Evolutionary conservation across 2,888 invertebrate species (phyloP), one percentile per base, ranked within the genome.

Genomic region (Latheticus oryzae): DNA sequence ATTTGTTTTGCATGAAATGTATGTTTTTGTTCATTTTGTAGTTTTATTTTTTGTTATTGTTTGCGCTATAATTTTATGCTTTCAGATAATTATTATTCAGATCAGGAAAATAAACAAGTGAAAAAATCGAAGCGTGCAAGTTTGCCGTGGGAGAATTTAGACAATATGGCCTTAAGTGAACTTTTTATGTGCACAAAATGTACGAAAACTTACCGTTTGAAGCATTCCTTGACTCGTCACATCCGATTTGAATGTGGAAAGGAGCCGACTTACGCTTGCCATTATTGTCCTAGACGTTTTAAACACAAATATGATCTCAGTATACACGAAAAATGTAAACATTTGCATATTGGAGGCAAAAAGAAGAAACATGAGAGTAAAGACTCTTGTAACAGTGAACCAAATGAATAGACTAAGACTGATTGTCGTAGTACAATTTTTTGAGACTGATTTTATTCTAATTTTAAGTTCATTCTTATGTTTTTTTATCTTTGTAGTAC

Each of bases 221-320:
- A 78, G 1, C 82, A 82, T 61, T 82, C 81, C 15, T 70, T 83
- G 7, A 85, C 82, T 65, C 75, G 83, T 8, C 83, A 83, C 61
- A 76, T 82, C 3, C 77, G 77, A 56, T 82, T 81, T 66, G 83
- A 83, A 62, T 83, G 83, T 59, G 82, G 82, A 0, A 78, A 81
- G 47, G 85, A 84, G 64, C 86, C 86, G 1, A 83, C 83, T 67
- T 85, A 85, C 72, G 83, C 84, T 61, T 86, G 86, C 62, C 81
- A 81, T 23, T 80, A 84, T 66, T 86, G 86, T 73, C 83, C 84
- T 69, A 84, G 84, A 74, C 83, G 82, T 69, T 86, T 81, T 65
- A 81, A 80, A 58, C 76, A 81, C 40, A 80, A 81, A 61, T 82
- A 82, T 64, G 80, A 80, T 62, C 67, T 82, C 15, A 80, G 73